Base-by-base conservation (phyloP, 2,113 vertebrate species). In the Chloropsis hardwickii region DNA sequence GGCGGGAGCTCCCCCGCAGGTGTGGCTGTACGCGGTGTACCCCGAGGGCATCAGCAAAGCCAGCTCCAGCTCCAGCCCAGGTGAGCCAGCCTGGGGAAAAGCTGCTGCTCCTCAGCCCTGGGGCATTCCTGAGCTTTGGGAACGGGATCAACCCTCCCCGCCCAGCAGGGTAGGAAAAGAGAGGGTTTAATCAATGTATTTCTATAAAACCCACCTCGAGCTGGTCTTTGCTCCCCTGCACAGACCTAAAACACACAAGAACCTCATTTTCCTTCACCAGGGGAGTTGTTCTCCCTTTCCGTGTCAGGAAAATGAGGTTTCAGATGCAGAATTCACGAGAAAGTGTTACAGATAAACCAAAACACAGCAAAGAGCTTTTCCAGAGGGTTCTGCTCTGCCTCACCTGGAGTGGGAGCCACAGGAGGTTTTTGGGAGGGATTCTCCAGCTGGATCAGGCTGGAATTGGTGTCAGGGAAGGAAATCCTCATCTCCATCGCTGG, bases 21-120 rank as follows among this genome's bases (percentile, higher is more conserved):
- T 95, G 64, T 81, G 39, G 0, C 91, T 98, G 3, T 97, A 81
- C 0, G 94, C 96, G 1, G 88, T 97, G 20, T 98, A 98, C 16
- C 53, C 84, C 4, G 21, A 57, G 0, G 96, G 96, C 12, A 53
- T 62, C 80, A 97, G 97, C 86, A 8, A 37, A 37, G 37, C 37
- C 37, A 1, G 6, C 0, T 53, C 96, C 10, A 35, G 72, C 47
- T 86, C 86, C 2, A 1, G 47, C 44, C 95, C 50, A 72, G 90
- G 97, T 98, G 74, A 96, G 96, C 90, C 74, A 3, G 5, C 10
- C 0, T 0, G 33, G 37, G 17, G 37, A 4, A 25, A 37, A 37
- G 12, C 14, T 27, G 61, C 44, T 19, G 7, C 23, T 37, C 4
- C 14, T 2, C 61, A 5, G 19, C 2, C 20, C 5, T 5, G 29